These are phyloP conservation scores for Thera obeliscata DNA, from an alignment of 2,888 invertebrate species.

Conservation along the genomic window DNA sequence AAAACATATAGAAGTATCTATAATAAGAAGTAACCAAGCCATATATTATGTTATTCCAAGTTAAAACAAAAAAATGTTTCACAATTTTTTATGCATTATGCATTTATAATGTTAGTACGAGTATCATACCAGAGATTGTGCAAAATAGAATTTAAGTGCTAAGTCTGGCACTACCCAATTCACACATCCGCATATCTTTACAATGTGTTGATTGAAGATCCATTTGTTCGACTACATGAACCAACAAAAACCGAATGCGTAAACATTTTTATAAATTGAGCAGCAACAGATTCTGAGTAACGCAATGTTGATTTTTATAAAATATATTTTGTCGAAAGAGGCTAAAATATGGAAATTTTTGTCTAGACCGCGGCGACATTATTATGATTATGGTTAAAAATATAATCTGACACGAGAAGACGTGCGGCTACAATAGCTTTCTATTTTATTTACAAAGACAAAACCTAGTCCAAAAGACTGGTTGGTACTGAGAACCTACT, in stretches of 20 bases:
- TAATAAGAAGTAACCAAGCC: no score
- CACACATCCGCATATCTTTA: conserved; percentile 24
- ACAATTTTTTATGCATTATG: background rate
- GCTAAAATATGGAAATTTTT: background rate
- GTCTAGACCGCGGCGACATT: no score
- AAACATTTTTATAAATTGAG: background rate
- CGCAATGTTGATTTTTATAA: background rate
- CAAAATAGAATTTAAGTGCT: background rate
- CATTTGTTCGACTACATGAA: conserved; percentile 39
- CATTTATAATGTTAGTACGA: background rate
- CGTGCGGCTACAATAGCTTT: no score
- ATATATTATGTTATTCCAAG: background rate
- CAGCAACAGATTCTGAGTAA: conserved; percentile 4
- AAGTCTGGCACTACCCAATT: background rate
- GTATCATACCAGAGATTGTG: background rate
- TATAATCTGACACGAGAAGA: no score
- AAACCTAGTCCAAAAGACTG: no score
- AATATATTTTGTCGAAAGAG: background rate
- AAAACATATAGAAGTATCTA: no score
- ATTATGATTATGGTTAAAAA: no score
- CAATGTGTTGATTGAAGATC: conserved; percentile 35
- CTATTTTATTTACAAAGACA: no score
- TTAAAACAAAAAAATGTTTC: background rate
- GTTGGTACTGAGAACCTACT: no score
- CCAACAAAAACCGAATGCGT: conserved; percentile 38